Conservation (phyloP, 2,888 invertebrate genomes). For the Macrophya annulata region DNA sequence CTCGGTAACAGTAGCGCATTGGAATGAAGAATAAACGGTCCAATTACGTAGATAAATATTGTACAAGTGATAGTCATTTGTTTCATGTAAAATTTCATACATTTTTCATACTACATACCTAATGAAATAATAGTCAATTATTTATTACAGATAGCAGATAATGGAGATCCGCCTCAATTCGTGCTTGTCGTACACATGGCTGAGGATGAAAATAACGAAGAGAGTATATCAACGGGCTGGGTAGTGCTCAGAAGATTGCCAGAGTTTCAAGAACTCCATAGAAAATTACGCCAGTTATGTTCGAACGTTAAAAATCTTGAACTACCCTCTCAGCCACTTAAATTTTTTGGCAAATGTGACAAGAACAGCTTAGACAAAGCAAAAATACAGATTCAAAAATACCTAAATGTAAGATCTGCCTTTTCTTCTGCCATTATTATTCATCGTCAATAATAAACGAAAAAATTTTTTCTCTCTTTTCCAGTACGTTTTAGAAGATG, state of each 20-base stretch:
- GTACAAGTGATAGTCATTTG: neutral
- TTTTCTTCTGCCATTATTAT: slow-evolving; percentile 10
- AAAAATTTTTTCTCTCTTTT: slow-evolving; percentile 42
- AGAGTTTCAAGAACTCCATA: slow-evolving; percentile 89
- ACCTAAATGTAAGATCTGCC: slow-evolving; percentile 86
- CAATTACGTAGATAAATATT: neutral
- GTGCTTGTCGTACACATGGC: slow-evolving; percentile 91
- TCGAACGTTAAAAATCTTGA: slow-evolving; percentile 91
- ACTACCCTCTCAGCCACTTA: slow-evolving; percentile 90
- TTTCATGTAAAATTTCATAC: neutral
- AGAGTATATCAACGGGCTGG: slow-evolving; percentile 85
- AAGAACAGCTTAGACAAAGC: slow-evolving; percentile 91
- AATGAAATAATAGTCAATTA: slow-evolving; percentile 27
- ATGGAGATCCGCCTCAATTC: slow-evolving; percentile 86
- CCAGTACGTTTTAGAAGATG: slow-evolving; percentile 93
- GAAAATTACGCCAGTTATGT: slow-evolving; percentile 91
- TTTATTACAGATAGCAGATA: slow-evolving; percentile 82
- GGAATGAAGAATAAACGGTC: slow-evolving; percentile 4
- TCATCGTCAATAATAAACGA: slow-evolving; percentile 3
- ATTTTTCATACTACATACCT: slow-evolving; percentile 35
- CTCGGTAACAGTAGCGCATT: neutral
- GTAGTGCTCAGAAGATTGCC: slow-evolving; percentile 84
- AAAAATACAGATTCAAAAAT: slow-evolving; percentile 91
- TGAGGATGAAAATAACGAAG: slow-evolving; percentile 83
- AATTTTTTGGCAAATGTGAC: slow-evolving; percentile 93